Base-by-base conservation (phyloP, 1,140 invertebrate species). In the Aleiodes sp. region DNA sequence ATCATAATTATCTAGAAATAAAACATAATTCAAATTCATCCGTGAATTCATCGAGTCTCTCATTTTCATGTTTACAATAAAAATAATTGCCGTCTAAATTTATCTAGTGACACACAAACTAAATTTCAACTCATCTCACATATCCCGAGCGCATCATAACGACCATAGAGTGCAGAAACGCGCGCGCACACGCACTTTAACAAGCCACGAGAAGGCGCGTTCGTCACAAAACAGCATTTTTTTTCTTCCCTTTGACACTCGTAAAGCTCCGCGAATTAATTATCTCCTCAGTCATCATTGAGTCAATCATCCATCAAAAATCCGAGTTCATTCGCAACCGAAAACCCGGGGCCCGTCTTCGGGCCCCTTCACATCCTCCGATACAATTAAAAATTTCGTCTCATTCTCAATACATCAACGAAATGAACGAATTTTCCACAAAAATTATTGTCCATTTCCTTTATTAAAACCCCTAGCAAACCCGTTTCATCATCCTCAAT, bases 81-180 rank as follows among this genome's bases (percentile, higher is more conserved):
- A n/a, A n/a, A n/a, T n/a, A n/a, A n/a, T n/a, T n/a, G n/a, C n/a
- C n/a, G n/a, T n/a, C n/a, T n/a, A n/a, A n/a, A n/a, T n/a, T n/a
- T n/a, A n/a, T n/a, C n/a, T n/a, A n/a, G n/a, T n/a, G n/a, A n/a
- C n/a, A n/a, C n/a, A n/a, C n/a, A 14, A 60, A 60, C 28, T 60
- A 31, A 60, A 26, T 2, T 28, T 4, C n/a, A 14, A 31, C 31
- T 60, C 16, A 31, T 60, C 31, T 14, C 57, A 60, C 57, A 29
- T n/a, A 52, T 43, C 26, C 66, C 39, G 29, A 52, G 59, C 41
- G 37, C 16, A 28, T 26, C 31, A 52, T 68, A 67, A 68, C 59
- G 59, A 62, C 66, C 57, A 62, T 21, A 43, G 39, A n/a, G n/a
- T n/a, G 59, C 28, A 10, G 57, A 21, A 16, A 21, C 46, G 46